Evolutionary conservation across 1,140 invertebrate genomes (phyloP), one percentile per base, ranked within the genome.

Genomic region (Gryllus bimaculatus): DNA sequence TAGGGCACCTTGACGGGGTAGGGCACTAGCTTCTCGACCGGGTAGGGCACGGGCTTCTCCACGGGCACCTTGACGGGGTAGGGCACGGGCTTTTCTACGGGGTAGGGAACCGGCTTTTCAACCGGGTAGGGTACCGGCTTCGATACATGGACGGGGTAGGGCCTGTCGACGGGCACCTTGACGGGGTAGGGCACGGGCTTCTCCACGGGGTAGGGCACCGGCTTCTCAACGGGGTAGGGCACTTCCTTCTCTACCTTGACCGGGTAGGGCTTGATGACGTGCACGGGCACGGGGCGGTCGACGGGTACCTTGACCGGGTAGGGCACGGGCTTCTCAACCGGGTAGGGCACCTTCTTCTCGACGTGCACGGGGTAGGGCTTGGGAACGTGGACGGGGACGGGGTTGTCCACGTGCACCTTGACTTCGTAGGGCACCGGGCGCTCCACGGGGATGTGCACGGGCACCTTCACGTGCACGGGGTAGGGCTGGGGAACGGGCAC

Each of bases 201-300:
- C 78, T 75, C 73, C 21, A 79, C 78, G 15, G 78, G 78, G 73
- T 79, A 79, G 21, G 78, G 78, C 47, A 79, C 78, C 21, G 47
- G 13, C 73, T 79, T 79, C 78, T 79, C 78, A 4, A 79, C 78
- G 7, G 78, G 78, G 74, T 49, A 48, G 26, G 89, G 88, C 80
- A 89, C 87, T 66, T 89, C 89, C 83, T 88, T 88, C 83, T 90
- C 88, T 75, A 90, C 87, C 80, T 87, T 87, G 8, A 91, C 87
- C 39, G 86, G 85, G 81, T 83, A 86, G 20, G 83, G 85, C 84
- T 89, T 90, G 79, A 89, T 88, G 47, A 90, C 88, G 75, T 88
- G 89, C 84, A 85, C 87, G 8, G 89, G 90, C 81, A 88, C 86
- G n/a, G 88, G 88, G 48, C 90, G 86, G 81, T 90, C 87, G 21